Base-by-base conservation (phyloP, 2,888 invertebrate species). In the Ptilodon capucinus region DNA sequence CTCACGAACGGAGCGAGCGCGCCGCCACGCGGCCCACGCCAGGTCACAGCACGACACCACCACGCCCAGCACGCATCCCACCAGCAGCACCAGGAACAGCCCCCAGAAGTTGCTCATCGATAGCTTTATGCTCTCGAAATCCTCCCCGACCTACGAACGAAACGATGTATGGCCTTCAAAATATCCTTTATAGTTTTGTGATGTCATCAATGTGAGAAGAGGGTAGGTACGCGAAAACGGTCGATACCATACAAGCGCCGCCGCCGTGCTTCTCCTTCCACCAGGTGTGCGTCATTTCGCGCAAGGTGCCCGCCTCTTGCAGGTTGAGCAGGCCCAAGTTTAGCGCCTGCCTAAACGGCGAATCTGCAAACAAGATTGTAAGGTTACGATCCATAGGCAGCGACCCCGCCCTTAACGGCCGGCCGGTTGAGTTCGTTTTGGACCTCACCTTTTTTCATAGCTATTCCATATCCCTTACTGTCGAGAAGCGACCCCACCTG, bases 391-490 rank as follows among this genome's bases (percentile, higher is more conserved):
- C n/a, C n/a, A 28, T 4, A 0, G n/a, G 4, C 3, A 1, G 11
- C 11, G 4, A 8, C 8, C 28, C 28, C n/a, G n/a, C n/a, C n/a
- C n/a, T n/a, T n/a, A n/a, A n/a, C n/a, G n/a, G n/a, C n/a, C n/a
- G n/a, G n/a, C n/a, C n/a, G n/a, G n/a, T n/a, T n/a, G n/a, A n/a
- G n/a, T n/a, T n/a, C n/a, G n/a, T n/a, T n/a, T n/a, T 7, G 2
- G 6, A 11, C 7, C 82, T 79, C 79, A 96, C 96, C 92, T 85
- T 95, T 95, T 64, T 93, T 93, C 93, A 97, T 95, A 0, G 96
- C 97, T 48, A 97, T 95, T 21, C 96, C 97, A 73, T 97, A 97
- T 21, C 96, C 96, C 79, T 97, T 97, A 61, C 94, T 94, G 79
- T 97, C 97, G 16, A 97, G 85, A 2, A 94, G 90, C 0, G 93